Evolutionary conservation across 2,113 vertebrate species (phyloP).

Genomic region (Morone saxatilis): DNA sequence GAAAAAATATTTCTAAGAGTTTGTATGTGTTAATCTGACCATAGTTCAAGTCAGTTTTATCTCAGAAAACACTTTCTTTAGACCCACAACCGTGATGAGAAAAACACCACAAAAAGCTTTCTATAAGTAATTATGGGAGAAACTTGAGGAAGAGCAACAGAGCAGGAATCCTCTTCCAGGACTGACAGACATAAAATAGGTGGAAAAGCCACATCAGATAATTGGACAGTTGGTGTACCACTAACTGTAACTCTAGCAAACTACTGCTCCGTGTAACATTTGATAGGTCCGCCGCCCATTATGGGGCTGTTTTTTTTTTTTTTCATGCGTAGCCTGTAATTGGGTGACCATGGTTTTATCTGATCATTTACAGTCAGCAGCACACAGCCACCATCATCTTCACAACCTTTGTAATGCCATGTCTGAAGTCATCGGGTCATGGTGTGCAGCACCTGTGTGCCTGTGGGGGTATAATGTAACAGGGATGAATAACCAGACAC

Average conservation of each 20-base stretch:
- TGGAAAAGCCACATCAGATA: neutral
- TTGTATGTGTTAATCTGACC: no score
- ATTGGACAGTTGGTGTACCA: neutral
- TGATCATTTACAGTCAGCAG: conserved; percentile 10
- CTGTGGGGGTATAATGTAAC: conserved; percentile 21
- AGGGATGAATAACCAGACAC: conserved; percentile 18
- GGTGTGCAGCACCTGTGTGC: conserved; percentile 1
- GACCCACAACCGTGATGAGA: no score
- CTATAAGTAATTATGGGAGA: neutral
- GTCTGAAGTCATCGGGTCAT: conserved; percentile 15
- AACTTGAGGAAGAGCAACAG: neutral
- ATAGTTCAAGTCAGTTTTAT: no score
- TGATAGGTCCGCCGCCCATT: neutral
- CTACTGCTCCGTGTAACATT: neutral
- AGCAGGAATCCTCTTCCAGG: neutral
- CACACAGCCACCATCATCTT: conserved; percentile 3
- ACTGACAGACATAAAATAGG: no score
- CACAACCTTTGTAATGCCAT: neutral
- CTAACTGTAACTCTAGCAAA: neutral
- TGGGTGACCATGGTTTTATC: neutral
- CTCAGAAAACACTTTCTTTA: no score
- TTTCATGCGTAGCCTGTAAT: conserved; percentile 21
- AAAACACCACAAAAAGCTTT: no score
- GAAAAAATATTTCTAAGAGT: no score
- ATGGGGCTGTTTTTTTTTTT: neutral